phyloP scores from a whole-genome alignment of 2,113 vertebrate genomes.

The Perognathus longimembris region DNA sequence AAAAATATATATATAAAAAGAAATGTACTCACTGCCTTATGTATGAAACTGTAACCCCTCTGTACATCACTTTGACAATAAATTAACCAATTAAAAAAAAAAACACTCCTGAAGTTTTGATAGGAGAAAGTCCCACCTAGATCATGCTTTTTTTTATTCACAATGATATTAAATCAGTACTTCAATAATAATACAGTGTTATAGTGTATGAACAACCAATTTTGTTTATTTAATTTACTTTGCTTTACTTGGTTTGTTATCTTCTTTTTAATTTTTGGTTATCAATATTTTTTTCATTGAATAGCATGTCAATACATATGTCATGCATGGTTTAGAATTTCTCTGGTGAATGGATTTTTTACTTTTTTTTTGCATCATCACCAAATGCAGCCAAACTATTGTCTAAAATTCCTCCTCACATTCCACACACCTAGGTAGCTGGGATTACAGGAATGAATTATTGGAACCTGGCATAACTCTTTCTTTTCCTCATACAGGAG shows the following conservation, averaged over 20 bases:
- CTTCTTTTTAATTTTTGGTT: not conserved
- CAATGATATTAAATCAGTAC: not conserved
- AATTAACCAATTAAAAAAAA: too few species aligned
- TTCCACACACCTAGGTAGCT: too few species aligned
- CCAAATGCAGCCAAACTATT: not conserved
- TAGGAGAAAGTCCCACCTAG: not conserved
- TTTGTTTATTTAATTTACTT: not conserved
- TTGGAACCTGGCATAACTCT: too few species aligned
- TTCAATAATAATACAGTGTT: constrained; percentile 15
- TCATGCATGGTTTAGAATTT: not conserved
- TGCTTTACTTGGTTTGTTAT: not conserved
- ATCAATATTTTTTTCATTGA: not conserved
- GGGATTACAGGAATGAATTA: too few species aligned
- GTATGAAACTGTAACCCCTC: too few species aligned
- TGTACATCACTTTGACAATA: too few species aligned
- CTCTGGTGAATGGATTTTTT: not conserved
- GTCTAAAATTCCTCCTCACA: too few species aligned
- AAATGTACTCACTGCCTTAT: too few species aligned
- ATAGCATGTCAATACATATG: not conserved
- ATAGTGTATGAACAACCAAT: not conserved
- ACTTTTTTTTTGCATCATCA: not conserved
- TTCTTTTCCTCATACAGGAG: too few species aligned
- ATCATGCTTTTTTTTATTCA: not conserved
- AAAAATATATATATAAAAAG: too few species aligned
- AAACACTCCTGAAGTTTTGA: not conserved